Percentiles rank a stretch among this genome's conserved stretches.
Conservation (phyloP, 35 echinoderm and acorn worm species). For the Ophiothrix spiculata region DNA sequence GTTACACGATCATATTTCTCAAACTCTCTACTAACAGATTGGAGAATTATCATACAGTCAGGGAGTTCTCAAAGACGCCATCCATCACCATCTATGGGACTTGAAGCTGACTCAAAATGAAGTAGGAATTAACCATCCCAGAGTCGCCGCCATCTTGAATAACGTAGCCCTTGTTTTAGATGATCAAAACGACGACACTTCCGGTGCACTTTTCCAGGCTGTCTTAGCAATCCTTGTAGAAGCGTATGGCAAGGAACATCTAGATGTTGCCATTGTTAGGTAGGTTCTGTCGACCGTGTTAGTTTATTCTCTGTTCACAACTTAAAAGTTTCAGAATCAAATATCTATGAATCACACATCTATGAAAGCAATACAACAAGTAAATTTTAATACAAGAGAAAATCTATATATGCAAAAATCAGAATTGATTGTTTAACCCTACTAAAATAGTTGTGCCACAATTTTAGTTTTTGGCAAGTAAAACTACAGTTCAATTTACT, state of each 20-base stretch:
- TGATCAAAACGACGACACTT: conserved; percentile 67
- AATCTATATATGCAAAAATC: too few relatives aligned
- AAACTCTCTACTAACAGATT: conserved; percentile 40
- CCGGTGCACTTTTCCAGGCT: conserved; percentile 59
- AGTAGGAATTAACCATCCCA: conserved; percentile 68
- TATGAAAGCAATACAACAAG: too few relatives aligned
- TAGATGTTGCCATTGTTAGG: conserved; percentile 86
- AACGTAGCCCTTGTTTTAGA: conserved; percentile 78
- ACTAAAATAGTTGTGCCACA: too few relatives aligned
- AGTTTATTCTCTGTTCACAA: too few relatives aligned
- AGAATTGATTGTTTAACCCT: too few relatives aligned
- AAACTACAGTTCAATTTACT: too few relatives aligned
- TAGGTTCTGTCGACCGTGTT: too few relatives aligned
- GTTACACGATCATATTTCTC: too few relatives aligned
- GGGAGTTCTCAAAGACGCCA: conserved; percentile 64
- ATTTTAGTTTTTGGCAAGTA: too few relatives aligned
- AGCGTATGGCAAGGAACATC: conserved; percentile 79
- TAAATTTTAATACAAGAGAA: too few relatives aligned
- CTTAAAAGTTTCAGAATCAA: too few relatives aligned
- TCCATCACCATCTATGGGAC: conserved; percentile 60
- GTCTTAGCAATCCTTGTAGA: conserved; percentile 69
- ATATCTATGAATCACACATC: too few relatives aligned
- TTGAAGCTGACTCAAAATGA: conserved; percentile 71
- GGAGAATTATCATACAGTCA: conserved; percentile 81
- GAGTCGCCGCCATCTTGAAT: conserved; percentile 79